phyloP scores from a whole-genome alignment of 2,888 invertebrate species.

The Rosalia funebris region DNA sequence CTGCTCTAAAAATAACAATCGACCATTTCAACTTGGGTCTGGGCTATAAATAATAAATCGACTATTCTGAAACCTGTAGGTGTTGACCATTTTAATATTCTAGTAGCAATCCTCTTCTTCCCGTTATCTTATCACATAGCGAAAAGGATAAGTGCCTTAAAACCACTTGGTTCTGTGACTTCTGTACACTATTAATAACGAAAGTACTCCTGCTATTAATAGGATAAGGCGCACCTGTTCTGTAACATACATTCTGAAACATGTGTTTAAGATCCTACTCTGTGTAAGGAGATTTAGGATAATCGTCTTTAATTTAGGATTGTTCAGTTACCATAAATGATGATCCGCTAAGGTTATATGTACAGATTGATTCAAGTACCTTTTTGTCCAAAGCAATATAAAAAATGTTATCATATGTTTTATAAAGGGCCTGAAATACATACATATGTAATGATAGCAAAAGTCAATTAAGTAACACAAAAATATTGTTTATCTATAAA shows the following conservation, averaged over 20 bases:
- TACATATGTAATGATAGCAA: no score
- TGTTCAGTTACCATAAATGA: constrained; percentile 3
- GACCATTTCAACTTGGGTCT: not conserved
- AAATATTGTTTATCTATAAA: no score
- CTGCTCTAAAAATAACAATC: not conserved
- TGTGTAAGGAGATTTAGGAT: constrained; percentile 4
- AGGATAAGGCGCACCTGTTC: constrained; percentile 7
- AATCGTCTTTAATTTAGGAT: constrained; percentile 6
- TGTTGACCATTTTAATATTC: not conserved
- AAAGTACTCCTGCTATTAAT: constrained; percentile 12
- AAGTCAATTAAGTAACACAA: no score
- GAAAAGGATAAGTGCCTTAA: not conserved
- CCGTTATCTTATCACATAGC: not conserved
- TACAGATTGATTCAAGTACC: no score
- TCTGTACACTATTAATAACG: constrained; percentile 9
- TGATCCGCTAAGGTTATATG: not conserved
- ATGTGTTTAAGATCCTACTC: constrained; percentile 2
- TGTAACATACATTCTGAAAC: constrained; percentile 9
- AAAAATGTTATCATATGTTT: no score
- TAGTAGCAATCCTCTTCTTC: not conserved
- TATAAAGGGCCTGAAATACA: no score
- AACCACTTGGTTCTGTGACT: not conserved
- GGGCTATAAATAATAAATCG: not conserved
- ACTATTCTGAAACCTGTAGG: not conserved
- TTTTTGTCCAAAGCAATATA: no score